Conservation (phyloP, 1,140 invertebrate genomes). For the Colletes gigas region DNA sequence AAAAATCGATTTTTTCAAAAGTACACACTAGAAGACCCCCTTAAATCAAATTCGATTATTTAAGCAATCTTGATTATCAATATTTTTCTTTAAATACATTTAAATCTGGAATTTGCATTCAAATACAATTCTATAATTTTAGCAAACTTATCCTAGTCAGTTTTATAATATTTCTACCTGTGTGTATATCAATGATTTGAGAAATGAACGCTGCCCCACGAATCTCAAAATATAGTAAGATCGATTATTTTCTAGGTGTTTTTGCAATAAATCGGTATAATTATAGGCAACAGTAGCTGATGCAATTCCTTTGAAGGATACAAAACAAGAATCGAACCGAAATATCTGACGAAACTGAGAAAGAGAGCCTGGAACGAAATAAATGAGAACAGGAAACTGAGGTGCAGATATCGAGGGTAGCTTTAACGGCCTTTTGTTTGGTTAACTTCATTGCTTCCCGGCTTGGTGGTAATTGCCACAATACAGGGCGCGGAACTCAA, state of each 20-base stretch:
- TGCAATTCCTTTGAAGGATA: neutral
- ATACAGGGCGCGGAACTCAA: slow-evolving; percentile 57
- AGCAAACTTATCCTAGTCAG: too few relatives aligned
- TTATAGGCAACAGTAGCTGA: neutral
- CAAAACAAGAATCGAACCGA: slow-evolving; percentile 33
- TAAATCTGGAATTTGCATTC: too few relatives aligned
- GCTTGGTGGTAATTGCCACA: slow-evolving; percentile 71
- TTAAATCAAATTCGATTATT: too few relatives aligned
- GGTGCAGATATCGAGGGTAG: slow-evolving; percentile 59
- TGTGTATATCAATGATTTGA: too few relatives aligned
- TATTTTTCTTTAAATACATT: too few relatives aligned
- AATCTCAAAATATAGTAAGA: neutral
- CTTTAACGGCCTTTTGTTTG: slow-evolving; percentile 74
- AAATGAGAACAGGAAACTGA: slow-evolving; percentile 59
- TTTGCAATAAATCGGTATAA: slow-evolving; percentile 1
- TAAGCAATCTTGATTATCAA: too few relatives aligned
- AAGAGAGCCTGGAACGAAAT: slow-evolving; percentile 51
- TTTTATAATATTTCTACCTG: too few relatives aligned
- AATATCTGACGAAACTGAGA: slow-evolving; percentile 54
- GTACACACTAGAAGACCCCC: too few relatives aligned
- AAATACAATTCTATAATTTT: too few relatives aligned
- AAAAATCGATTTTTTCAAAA: too few relatives aligned
- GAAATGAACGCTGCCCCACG: too few relatives aligned
- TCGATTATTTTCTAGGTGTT: neutral
- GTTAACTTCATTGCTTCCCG: slow-evolving; percentile 67